Percentiles rank a stretch among this genome's conserved stretches.
Conservation (phyloP, 2,888 invertebrate species). For the Rotaria macrura region DNA sequence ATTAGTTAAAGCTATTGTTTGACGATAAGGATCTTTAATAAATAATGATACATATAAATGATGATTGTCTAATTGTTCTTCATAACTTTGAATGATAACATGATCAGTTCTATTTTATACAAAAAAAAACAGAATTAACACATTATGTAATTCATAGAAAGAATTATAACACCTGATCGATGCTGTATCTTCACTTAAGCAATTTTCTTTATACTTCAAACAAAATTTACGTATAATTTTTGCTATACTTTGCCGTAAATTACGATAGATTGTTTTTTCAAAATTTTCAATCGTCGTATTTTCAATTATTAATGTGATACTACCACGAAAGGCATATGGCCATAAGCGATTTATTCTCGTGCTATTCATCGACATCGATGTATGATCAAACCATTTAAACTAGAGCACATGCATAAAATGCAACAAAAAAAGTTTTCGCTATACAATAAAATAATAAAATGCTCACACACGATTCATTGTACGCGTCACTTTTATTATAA, state of each 20-base stretch:
- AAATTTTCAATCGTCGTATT: constrained; percentile 6
- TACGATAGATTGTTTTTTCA: background rate
- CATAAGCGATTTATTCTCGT: background rate
- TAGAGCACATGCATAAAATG: too few relatives aligned
- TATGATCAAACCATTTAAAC: too few relatives aligned
- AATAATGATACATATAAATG: constrained; percentile 6
- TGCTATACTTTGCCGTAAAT: background rate
- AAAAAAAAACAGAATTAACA: background rate
- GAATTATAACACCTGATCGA: background rate
- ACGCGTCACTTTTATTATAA: background rate
- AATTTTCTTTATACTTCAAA: background rate
- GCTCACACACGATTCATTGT: background rate
- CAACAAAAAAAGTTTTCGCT: background rate
- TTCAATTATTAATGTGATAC: background rate
- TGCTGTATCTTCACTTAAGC: background rate
- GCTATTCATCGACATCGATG: background rate
- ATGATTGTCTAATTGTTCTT: background rate
- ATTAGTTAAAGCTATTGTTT: background rate
- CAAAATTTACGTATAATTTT: constrained; percentile 1
- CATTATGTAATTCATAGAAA: background rate
- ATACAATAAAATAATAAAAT: background rate
- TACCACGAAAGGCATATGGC: background rate
- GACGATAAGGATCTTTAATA: constrained; percentile 9
- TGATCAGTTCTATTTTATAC: background rate
- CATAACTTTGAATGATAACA: constrained; percentile 1